Base-by-base conservation (phyloP, 2,113 vertebrate species). In the Cnemophilus loriae region DNA sequence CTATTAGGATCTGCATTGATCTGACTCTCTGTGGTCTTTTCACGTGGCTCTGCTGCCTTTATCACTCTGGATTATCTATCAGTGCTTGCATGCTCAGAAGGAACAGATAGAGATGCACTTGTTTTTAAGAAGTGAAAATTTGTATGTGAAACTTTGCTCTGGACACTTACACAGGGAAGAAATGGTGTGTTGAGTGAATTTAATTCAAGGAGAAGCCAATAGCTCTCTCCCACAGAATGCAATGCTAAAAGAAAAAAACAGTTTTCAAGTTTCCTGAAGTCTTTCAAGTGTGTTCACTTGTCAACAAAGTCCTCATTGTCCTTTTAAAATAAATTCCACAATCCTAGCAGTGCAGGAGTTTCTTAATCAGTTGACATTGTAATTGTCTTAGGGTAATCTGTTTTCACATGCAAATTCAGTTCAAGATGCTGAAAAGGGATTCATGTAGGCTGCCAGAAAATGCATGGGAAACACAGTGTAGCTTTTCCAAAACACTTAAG, bases 391-490 rank as follows among this genome's bases (percentile, higher is more conserved):
- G 82, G 35, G 52, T 96, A 93, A 90, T 86, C 33, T 93, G 46
- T 74, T 97, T 97, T 97, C 89, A 90, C 67, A 93, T 94, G 81
- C 91, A 96, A 96, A 95, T 96, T 70, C 33, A 39, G 16, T 89
- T 87, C 27, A 76, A 83, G 52, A 77, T 91, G 70, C 68, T 95
- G 81, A 75, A 93, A 95, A 96, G 63, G 19, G 60, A 87, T 91
- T 63, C 44, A 37, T 94, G 93, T 69, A 92, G 90, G 70, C 44
- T 95, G 87, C 65, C 88, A 94, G 75, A 78, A 91, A 87, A 94
- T 74, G 94, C 83, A 73, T 93, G 95, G 94, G 94, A 95, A 97
- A 89, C 68, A 84, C 46, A 88, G 30, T 91, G 39, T 39, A 89
- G 27, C 55, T 91, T 60, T 81, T 93, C 19, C 46, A 71, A 76